Evolutionary conservation across 2,888 invertebrate species (phyloP).

Genomic region (Acronicta aceris): DNA sequence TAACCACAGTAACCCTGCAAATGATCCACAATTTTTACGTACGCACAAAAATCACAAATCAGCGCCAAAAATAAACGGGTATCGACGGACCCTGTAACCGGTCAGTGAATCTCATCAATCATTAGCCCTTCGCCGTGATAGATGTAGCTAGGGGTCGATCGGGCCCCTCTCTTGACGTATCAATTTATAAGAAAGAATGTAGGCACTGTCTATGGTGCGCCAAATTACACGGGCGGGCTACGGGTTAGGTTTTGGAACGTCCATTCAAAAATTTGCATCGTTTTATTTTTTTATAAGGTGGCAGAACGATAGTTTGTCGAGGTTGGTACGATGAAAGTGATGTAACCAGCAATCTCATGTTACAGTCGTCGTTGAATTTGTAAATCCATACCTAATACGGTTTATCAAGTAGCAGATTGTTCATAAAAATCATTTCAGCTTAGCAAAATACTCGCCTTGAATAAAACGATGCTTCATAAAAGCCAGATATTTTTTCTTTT

Average conservation of each 20-base stretch:
- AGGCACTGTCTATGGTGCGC: conserved; percentile 70
- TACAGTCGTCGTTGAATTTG: too few relatives aligned
- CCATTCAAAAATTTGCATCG: neutral
- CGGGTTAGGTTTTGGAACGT: conserved; percentile 5
- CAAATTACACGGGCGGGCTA: conserved; percentile 63
- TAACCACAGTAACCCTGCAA: conserved; percentile 34
- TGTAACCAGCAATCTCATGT: too few relatives aligned
- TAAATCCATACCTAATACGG: conserved; percentile 33
- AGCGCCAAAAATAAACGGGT: conserved; percentile 55
- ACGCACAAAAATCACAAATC: conserved; percentile 52
- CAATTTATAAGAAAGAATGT: conserved; percentile 87
- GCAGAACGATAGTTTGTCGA: too few relatives aligned
- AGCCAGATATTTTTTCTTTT: conserved; percentile 14
- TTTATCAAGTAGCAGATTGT: conserved; percentile 9
- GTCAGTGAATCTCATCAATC: conserved; percentile 80
- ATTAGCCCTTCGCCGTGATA: conserved; percentile 76
- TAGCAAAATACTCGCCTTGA: neutral
- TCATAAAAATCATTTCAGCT: conserved; percentile 15
- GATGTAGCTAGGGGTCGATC: conserved; percentile 80
- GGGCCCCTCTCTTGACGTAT: conserved; percentile 78
- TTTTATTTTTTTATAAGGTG: neutral
- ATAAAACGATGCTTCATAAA: conserved; percentile 2
- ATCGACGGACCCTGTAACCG: conserved; percentile 65
- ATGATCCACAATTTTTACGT: conserved; percentile 39
- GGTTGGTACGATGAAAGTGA: too few relatives aligned